A percentile compares a stretch with the other conserved stretches of the same genome.
phyloP scores from a whole-genome alignment of 2,797 vertebrate genomes.

The Ibycter americanus region DNA sequence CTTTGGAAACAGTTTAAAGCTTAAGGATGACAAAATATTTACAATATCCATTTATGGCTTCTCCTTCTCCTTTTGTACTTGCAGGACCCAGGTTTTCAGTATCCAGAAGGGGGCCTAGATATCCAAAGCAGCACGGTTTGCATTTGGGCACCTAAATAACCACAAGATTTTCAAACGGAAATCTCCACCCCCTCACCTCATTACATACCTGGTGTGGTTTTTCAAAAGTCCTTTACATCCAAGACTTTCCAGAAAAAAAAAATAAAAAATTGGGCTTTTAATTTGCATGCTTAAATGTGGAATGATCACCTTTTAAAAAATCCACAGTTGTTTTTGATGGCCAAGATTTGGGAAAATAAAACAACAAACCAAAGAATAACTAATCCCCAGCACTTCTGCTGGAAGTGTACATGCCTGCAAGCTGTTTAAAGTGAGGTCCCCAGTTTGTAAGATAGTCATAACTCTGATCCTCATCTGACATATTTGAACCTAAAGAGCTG shows the following conservation, averaged over 20 bases:
- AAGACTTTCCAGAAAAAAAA: background rate
- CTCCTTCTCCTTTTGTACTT: background rate
- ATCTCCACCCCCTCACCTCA: background rate
- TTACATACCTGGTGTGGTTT: fast-evolving
- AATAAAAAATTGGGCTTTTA: background rate
- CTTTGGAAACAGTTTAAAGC: conserved; percentile 36
- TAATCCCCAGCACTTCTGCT: conserved; percentile 1
- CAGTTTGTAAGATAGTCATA: conserved; percentile 71
- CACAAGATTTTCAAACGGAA: background rate
- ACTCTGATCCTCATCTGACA: conserved; percentile 62
- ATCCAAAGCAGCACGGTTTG: background rate
- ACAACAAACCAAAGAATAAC: background rate
- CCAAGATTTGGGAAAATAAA: background rate
- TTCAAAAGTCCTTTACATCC: background rate
- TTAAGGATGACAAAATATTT: background rate
- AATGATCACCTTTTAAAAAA: background rate
- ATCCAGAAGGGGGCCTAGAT: background rate
- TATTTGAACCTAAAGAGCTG: conserved; percentile 85
- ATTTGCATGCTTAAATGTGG: background rate
- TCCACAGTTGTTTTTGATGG: background rate
- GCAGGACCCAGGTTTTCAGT: background rate
- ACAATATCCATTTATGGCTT: conserved; percentile 8
- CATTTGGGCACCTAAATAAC: background rate
- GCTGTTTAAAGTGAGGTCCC: conserved; percentile 74
- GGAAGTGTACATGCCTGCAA: conserved; percentile 77